phyloP scores from a whole-genome alignment of 2,113 vertebrate species.

The Scolopax mira region DNA sequence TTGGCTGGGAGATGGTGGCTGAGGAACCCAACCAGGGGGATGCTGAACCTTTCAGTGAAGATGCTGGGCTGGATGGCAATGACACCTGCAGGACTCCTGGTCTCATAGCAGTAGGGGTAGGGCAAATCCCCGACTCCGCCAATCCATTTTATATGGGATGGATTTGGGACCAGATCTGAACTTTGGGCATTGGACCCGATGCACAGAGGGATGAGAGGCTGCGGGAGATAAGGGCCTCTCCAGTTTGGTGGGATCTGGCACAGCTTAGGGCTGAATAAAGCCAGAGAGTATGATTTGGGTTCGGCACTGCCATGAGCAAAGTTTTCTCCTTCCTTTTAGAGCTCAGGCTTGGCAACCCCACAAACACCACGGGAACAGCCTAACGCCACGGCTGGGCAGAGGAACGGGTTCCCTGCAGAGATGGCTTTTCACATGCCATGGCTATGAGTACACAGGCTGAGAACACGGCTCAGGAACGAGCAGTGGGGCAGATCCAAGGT shows the following conservation, averaged over 20 bases:
- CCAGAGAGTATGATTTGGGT: neutral
- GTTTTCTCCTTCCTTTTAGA: neutral
- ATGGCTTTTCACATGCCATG: neutral
- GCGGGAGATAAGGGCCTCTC: neutral
- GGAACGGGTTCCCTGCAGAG: neutral
- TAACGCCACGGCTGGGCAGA: rapidly evolving
- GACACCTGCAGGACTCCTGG: neutral
- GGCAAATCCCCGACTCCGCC: neutral
- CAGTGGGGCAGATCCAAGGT: neutral
- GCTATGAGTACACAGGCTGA: neutral
- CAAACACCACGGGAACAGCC: neutral
- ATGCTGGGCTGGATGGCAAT: neutral
- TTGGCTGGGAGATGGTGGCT: neutral
- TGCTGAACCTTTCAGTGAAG: rapidly evolving
- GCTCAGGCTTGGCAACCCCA: neutral
- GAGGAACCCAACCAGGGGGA: neutral
- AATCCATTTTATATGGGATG: neutral
- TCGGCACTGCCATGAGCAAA: neutral
- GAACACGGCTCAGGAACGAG: neutral
- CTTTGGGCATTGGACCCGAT: rapidly evolving
- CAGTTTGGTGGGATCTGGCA: neutral
- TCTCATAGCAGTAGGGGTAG: rapidly evolving
- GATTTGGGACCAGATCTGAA: neutral
- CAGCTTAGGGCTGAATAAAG: neutral
- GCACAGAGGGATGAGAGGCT: neutral